These are phyloP conservation scores for Dendrolimus kikuchii DNA, from an alignment of 1,140 invertebrate species.

Conservation along the genomic window DNA sequence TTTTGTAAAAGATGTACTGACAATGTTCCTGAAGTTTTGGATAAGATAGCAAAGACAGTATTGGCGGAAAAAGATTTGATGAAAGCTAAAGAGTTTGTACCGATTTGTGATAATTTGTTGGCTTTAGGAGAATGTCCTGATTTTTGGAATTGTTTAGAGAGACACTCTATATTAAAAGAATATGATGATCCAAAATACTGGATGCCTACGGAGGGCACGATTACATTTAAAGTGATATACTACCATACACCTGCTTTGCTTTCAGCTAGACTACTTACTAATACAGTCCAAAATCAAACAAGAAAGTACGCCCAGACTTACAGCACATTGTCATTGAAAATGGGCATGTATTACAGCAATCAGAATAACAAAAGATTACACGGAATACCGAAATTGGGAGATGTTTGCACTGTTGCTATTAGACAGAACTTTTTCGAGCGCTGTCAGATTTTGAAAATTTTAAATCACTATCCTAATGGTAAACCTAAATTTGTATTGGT, in stretches of 20 bases:
- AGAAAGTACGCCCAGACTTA: conserved; percentile 45
- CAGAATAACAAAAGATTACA: conserved; percentile 44
- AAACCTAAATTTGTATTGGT: conserved; percentile 47
- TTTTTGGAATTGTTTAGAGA: conserved; percentile 43
- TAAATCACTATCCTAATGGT: conserved; percentile 26
- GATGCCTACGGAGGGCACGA: conserved; percentile 45
- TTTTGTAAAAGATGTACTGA: conserved; percentile 55
- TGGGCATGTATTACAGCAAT: conserved; percentile 50
- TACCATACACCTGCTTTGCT: conserved; percentile 41
- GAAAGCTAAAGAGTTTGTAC: conserved; percentile 43
- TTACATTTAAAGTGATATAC: conserved; percentile 56
- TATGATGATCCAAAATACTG: conserved; percentile 44
- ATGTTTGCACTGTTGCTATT: conserved; percentile 49
- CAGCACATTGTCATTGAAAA: conserved; percentile 43
- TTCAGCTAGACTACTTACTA: conserved; percentile 45
- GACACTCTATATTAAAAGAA: conserved; percentile 41
- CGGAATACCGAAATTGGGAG: conserved; percentile 43
- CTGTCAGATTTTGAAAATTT: conserved; percentile 55
- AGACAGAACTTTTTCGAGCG: conserved; percentile 41
- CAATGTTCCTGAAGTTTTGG: conserved; percentile 33
- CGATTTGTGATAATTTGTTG: conserved; percentile 47
- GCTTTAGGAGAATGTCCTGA: conserved; percentile 52
- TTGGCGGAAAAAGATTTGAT: conserved; percentile 34
- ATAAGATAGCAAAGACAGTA: conserved; percentile 32
- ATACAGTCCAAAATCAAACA: conserved; percentile 20